Evolutionary conservation across 2,797 vertebrate genomes (phyloP).

Genomic region (Rhinophrynus dorsalis): DNA sequence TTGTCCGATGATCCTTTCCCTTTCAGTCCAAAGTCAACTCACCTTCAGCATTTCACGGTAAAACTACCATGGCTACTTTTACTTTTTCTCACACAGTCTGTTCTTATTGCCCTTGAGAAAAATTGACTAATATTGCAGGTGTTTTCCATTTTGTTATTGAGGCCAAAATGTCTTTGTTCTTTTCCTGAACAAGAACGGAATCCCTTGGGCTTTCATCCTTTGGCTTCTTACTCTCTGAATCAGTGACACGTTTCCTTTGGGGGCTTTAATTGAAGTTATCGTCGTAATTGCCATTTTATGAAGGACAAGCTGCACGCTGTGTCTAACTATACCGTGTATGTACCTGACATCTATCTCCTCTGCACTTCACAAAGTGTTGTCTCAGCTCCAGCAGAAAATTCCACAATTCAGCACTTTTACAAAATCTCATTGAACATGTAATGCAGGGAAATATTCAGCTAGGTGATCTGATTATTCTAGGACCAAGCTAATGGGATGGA

Average conservation of each 20-base stretch:
- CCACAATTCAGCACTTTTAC: slow-evolving; percentile 20
- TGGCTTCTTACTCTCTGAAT: slow-evolving; percentile 14
- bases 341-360: slow-evolving; percentile 22
- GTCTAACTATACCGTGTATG: neutral
- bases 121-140: neutral
- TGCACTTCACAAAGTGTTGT: neutral
- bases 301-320: slow-evolving; percentile 23
- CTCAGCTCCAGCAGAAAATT: neutral
- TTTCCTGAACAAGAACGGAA: neutral
- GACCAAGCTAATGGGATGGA: too few relatives aligned
- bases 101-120: slow-evolving; percentile 19
- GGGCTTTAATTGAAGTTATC: slow-evolving; percentile 33
- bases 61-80: too few relatives aligned
- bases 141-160: slow-evolving; percentile 2
- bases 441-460: too few relatives aligned
- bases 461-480: too few relatives aligned
- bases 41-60: too few relatives aligned
- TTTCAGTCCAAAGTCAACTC: too few relatives aligned
- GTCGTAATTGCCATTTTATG: slow-evolving; percentile 22
- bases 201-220: slow-evolving; percentile 20
- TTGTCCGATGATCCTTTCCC: too few relatives aligned
- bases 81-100: too few relatives aligned
- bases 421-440: neutral
- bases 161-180: slow-evolving; percentile 3
- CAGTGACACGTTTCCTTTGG: slow-evolving; percentile 17